A percentile compares a stretch with the other conserved stretches of the same genome.
These are phyloP conservation scores for Malthinus seriepunctatus DNA, from an alignment of 2,888 invertebrate species.

Conservation along the genomic window DNA sequence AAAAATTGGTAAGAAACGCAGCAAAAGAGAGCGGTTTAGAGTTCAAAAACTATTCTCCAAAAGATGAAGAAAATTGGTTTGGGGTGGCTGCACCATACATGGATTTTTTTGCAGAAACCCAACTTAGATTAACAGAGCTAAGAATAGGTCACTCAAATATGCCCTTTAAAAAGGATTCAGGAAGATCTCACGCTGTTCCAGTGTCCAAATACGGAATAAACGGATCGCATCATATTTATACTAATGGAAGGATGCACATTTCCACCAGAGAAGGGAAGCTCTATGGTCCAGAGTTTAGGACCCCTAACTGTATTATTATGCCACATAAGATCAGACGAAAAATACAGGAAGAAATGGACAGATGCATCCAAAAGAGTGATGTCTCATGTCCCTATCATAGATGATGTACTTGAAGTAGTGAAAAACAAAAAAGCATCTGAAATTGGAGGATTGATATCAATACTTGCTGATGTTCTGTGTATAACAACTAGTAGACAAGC, in stretches of 20 bases:
- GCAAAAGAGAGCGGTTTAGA: background rate
- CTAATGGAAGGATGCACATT: constrained; percentile 31
- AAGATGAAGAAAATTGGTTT: constrained; percentile 24
- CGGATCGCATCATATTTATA: constrained; percentile 28
- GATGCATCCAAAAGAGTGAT: constrained; percentile 32
- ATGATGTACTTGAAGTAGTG: constrained; percentile 28
- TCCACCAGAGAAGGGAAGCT: constrained; percentile 32
- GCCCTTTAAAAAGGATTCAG: constrained; percentile 21
- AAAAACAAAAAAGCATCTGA: constrained; percentile 11
- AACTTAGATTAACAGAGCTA: constrained; percentile 16
- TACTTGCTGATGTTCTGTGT: constrained; percentile 20
- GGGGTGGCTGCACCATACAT: constrained; percentile 23
- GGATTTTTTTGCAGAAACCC: constrained; percentile 20
- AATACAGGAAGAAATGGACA: constrained; percentile 34
- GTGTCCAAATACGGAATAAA: constrained; percentile 28
- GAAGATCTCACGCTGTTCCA: constrained; percentile 7
- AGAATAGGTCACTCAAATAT: constrained; percentile 24
- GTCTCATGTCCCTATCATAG: constrained; percentile 31
- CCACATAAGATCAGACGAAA: constrained; percentile 22
- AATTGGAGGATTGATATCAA: constrained; percentile 14
- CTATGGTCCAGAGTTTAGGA: constrained; percentile 35
- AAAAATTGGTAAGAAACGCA: background rate
- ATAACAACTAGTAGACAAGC: constrained; percentile 23
- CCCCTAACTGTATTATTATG: constrained; percentile 32
- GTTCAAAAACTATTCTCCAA: background rate